A percentile compares a stretch with the other conserved stretches of the same genome.
Evolutionary conservation across 2,113 vertebrate species (phyloP).

Genomic region (Mormyrus iriodes): DNA sequence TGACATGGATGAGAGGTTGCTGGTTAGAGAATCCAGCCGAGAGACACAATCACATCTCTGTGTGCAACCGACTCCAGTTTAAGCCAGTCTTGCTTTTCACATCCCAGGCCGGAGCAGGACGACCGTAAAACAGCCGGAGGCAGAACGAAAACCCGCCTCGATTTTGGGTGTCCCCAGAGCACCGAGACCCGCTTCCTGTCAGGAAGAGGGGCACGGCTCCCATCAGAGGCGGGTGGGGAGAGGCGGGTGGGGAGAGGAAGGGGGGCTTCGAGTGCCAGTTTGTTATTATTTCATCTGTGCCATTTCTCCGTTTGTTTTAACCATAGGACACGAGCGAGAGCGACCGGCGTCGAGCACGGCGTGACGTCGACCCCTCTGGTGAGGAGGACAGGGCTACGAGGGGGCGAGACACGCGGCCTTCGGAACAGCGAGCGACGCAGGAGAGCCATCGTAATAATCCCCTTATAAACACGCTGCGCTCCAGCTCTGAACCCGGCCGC

Average conservation of each 20-base stretch:
- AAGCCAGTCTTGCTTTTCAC: constrained; percentile 28
- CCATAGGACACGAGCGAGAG: constrained; percentile 82
- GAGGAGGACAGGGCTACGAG: constrained; percentile 59
- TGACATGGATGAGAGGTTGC: background rate
- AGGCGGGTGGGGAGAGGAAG: constrained; percentile 67
- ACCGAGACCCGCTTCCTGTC: constrained; percentile 81
- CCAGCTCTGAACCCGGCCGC: constrained; percentile 59
- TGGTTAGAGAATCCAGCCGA: background rate
- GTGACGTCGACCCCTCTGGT: constrained; percentile 70
- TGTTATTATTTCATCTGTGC: constrained; percentile 67
- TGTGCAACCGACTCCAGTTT: constrained; percentile 37
- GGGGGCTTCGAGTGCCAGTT: constrained; percentile 89
- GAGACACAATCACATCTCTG: constrained; percentile 37
- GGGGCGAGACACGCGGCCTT: constrained; percentile 44
- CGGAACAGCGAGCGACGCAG: constrained; percentile 24
- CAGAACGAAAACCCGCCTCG: constrained; percentile 81
- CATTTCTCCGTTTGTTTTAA: constrained; percentile 51
- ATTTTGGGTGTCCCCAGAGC: constrained; percentile 75
- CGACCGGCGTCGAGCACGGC: constrained; percentile 66
- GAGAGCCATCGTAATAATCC: constrained; percentile 52
- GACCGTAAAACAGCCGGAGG: constrained; percentile 65
- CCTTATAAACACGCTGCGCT: constrained; percentile 63
- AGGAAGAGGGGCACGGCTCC: constrained; percentile 82
- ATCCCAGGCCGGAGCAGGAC: constrained; percentile 57
- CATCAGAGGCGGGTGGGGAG: constrained; percentile 72